Conservation (phyloP, 1,140 invertebrate species). For the Apis florea region DNA sequence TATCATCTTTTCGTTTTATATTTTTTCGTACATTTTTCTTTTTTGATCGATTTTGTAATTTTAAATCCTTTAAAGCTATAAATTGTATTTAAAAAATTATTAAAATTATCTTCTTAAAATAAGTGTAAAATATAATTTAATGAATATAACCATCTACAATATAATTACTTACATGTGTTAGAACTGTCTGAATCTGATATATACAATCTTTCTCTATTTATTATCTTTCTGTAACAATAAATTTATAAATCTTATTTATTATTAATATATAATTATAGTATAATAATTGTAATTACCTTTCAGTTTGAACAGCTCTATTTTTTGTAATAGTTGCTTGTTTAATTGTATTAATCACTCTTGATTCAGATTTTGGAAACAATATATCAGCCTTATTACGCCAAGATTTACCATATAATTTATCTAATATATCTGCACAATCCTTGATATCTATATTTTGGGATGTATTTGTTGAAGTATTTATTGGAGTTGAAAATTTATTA, state of each 20-base stretch:
- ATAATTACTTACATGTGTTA: slow-evolving; percentile 56
- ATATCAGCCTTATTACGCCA: slow-evolving; percentile 77
- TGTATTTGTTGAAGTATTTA: not conserved
- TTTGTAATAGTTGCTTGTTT: slow-evolving; percentile 60
- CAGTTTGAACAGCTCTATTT: slow-evolving; percentile 68
- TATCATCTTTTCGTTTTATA: slow-evolving; percentile 55
- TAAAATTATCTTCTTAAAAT: slow-evolving; percentile 12
- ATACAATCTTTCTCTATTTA: slow-evolving; percentile 39
- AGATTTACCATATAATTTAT: slow-evolving; percentile 79
- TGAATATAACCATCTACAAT: not conserved
- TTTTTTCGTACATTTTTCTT: slow-evolving; percentile 45
- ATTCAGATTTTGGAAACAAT: slow-evolving; percentile 68
- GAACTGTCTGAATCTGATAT: slow-evolving; percentile 63
- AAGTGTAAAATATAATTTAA: not conserved
- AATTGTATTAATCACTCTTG: slow-evolving; percentile 49
- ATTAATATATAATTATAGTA: not conserved
- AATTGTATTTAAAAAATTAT: slow-evolving; percentile 42
- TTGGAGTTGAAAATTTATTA: not conserved
- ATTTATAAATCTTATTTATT: slow-evolving; percentile 11
- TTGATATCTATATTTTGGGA: slow-evolving; percentile 53
- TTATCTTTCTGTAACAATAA: slow-evolving; percentile 56
- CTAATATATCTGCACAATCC: slow-evolving; percentile 79
- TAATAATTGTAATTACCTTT: slow-evolving; percentile 60
- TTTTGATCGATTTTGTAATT: slow-evolving; percentile 21
- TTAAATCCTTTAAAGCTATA: slow-evolving; percentile 54